Base-by-base conservation (phyloP, 2,888 invertebrate genomes). In the Morpho deidamia region DNA sequence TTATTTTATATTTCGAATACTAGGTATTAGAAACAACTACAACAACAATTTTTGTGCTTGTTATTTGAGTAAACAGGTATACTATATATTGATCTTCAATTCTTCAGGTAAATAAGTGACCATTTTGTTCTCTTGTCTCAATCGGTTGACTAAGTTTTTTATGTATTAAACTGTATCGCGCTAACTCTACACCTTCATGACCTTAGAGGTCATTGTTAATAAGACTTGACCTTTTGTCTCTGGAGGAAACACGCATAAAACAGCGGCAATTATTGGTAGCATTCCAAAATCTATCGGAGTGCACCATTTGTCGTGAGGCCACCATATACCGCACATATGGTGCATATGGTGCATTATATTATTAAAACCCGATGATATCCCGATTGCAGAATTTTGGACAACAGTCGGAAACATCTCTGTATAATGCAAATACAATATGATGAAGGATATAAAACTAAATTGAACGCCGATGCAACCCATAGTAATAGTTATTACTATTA, bases 381-480 rank as follows among this genome's bases (percentile, higher is more conserved):
- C 97, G 63, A 97, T 91, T 0, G 96, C 97, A 48, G 94, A 93
- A 70, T 96, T 97, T 8, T 97, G 91, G 1, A 96, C 93, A 8
- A 96, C 94, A 0, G 97, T 97, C 0, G 97, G 97, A 72, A 96
- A 97, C 62, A 96, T 84, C 82, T 97, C 97, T 0, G 95, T 94
- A 23, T 63, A 68, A 49, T 63, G 64, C 34, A 66, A 58, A 41
- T 64, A 64, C 12, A 61, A 92, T 3, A 95, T 93, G 3, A 96
- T 93, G 71, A 97, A 97, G 7, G 93, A 92, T 23, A 95, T 91
- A 0, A 95, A 94, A 67, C 95, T 93, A 9, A 95, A 95, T 52
- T 96, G 92, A 66, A 96, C 94, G 4, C 94, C 95, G 35, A 93
- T 65, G 59, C 94, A 92, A 14, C 95, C 94, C 42, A 96, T 84